A percentile compares a stretch with the other conserved stretches of the same genome.
These are phyloP conservation scores for Drosophila macrothrix DNA, from an alignment of 2,888 invertebrate species.

Conservation along the genomic window DNA sequence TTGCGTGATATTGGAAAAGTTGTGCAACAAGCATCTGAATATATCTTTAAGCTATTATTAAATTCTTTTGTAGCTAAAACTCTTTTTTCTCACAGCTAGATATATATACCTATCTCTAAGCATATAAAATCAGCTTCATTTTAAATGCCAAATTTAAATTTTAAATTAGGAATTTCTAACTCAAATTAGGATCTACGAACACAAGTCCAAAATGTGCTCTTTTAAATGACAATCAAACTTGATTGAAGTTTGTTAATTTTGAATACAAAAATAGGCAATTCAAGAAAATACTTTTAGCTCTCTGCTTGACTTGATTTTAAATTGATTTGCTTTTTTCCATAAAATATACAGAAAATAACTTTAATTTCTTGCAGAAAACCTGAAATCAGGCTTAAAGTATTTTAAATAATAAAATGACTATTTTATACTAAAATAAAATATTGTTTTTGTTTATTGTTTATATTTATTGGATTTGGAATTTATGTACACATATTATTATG, in stretches of 20 bases:
- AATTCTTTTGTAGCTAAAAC: too few species aligned
- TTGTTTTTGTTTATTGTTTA: neutral
- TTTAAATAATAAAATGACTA: neutral
- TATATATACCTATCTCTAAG: accelerated
- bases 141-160: neutral
- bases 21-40: neutral
- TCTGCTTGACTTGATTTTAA: neutral
- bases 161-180: accelerated
- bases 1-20: neutral
- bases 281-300: too few species aligned
- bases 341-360: neutral
- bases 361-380: neutral
- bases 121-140: neutral
- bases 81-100: too few species aligned
- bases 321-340: neutral
- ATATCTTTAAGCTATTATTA: neutral
- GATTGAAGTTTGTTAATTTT: neutral
- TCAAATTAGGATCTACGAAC: neutral
- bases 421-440: neutral
- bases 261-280: neutral
- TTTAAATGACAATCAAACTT: neutral
- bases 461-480: too few species aligned
- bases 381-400: neutral
- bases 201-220: neutral
- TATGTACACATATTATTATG: neutral